These are phyloP conservation scores for Coturnix japonica DNA, from an alignment of 2,113 vertebrate species.

Conservation along the genomic window DNA sequence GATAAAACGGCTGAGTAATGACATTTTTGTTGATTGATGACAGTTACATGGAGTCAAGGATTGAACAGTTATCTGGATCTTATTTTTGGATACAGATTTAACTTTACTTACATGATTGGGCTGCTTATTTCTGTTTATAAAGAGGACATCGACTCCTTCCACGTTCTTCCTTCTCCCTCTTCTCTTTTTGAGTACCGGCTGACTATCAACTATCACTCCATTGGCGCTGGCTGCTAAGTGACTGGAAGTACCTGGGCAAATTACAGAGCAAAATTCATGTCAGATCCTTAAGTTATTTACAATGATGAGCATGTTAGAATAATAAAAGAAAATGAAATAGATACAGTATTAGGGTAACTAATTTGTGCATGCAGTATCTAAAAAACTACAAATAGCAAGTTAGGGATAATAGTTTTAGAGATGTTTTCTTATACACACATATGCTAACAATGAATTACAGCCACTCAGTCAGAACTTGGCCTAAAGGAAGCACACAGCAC, in stretches of 20 bases:
- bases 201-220: conserved; percentile 84
- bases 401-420: neutral
- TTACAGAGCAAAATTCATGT: neutral
- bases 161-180: conserved; percentile 96
- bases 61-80: neutral
- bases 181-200: conserved; percentile 90
- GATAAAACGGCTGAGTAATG: neutral
- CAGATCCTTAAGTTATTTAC: neutral
- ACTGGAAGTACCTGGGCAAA: conserved; percentile 78
- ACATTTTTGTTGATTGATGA: neutral
- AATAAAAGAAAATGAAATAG: neutral
- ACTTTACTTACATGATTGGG: conserved; percentile 85
- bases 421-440: accelerated
- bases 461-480: neutral
- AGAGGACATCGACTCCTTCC: conserved; percentile 92
- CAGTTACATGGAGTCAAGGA: neutral
- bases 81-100: neutral
- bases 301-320: neutral
- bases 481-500: neutral
- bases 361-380: neutral
- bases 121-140: conserved; percentile 86
- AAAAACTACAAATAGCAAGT: neutral
- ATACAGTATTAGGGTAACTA: neutral
- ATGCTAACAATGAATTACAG: neutral
- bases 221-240: conserved; percentile 86